Base-by-base conservation (phyloP, 2,888 invertebrate species). In the Amblyteles armatorius region DNA sequence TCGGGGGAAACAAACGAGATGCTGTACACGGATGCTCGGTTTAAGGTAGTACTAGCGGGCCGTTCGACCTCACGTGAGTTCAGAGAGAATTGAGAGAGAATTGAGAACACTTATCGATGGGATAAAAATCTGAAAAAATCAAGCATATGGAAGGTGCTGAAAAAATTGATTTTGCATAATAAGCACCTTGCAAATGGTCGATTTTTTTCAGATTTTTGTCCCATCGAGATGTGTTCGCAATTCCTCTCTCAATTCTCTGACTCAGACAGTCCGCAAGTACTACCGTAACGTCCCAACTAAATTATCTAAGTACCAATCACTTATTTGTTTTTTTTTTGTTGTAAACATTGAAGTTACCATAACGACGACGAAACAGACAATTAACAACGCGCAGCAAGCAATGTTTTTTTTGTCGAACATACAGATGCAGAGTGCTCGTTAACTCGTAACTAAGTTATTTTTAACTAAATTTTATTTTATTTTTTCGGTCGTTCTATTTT, bases 371-470 rank as follows among this genome's bases (percentile, higher is more conserved):
- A 26, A 22, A 52, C 19, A 65, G 55, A 33, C 22, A n/a, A 26
- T 67, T 40, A 52, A 22, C 50, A 11, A 65, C 2, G 65, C 65
- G 33, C 16, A 3, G 50, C 63, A 65, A 52, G 65, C 65, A 36
- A 65, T 76, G 36, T 40, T 73, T 16, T 63, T 74, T 13, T 7
- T 55, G 5, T 40, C 13, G 40, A 36, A 81, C 29, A 50, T 57
- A 16, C 16, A 29, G 65, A 80, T 80, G 80, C 83, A 77, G 76
- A 79, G 65, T 79, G 76, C 60, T 74, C 74, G 74, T 83, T 83
- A 85, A 79, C 57, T 57, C 67, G 77, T 73, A 26, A 81, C 79
- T 83, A 81, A 36, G 68, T 82, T 81, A 77, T 29, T 50, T 74
- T 13, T 36, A 29, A 52, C 77, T 71, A 69, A 73, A 33, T 65